Evolutionary conservation across 92 coral and sea anemone species (phyloP).

Genomic region (Porites divaricata): DNA sequence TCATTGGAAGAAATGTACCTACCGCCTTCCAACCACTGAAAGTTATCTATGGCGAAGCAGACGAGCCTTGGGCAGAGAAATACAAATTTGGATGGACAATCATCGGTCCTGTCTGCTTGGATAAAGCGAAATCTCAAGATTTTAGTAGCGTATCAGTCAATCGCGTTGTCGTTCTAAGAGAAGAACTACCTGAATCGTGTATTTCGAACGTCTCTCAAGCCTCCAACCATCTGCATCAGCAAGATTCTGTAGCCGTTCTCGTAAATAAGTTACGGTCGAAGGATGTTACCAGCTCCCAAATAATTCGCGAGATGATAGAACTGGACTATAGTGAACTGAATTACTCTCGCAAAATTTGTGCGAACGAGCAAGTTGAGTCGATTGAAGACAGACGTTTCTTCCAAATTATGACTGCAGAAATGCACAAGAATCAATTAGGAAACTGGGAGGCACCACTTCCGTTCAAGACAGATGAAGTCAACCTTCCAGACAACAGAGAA

Average conservation of each 20-base stretch:
- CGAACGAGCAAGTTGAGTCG: conserved; percentile 68
- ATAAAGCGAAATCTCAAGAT: background rate
- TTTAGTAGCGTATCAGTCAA: conserved; percentile 39
- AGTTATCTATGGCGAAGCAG: conserved; percentile 38
- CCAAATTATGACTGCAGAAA: conserved; percentile 33
- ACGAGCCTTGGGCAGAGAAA: conserved; percentile 45
- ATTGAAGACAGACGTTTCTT: conserved; percentile 67
- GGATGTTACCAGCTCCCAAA: conserved; percentile 58
- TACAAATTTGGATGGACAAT: conserved; percentile 71
- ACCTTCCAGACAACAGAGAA: no score
- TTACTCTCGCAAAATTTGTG: conserved; percentile 60
- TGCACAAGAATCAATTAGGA: conserved; percentile 51
- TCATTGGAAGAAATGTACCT: conserved; percentile 55
- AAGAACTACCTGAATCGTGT: conserved; percentile 19
- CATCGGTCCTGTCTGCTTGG: conserved; percentile 66
- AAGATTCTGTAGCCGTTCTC: conserved; percentile 12
- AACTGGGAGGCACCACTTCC: conserved; percentile 63
- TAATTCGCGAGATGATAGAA: conserved; percentile 73
- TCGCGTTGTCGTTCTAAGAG: conserved; percentile 50
- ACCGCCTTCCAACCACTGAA: conserved; percentile 58
- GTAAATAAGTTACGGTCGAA: conserved; percentile 6
- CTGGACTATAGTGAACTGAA: conserved; percentile 67
- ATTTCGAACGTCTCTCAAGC: background rate
- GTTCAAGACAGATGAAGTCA: conserved; percentile 34
- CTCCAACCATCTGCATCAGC: background rate